These are phyloP conservation scores for Apamea anceps DNA, from an alignment of 2,888 invertebrate species.

Conservation along the genomic window DNA sequence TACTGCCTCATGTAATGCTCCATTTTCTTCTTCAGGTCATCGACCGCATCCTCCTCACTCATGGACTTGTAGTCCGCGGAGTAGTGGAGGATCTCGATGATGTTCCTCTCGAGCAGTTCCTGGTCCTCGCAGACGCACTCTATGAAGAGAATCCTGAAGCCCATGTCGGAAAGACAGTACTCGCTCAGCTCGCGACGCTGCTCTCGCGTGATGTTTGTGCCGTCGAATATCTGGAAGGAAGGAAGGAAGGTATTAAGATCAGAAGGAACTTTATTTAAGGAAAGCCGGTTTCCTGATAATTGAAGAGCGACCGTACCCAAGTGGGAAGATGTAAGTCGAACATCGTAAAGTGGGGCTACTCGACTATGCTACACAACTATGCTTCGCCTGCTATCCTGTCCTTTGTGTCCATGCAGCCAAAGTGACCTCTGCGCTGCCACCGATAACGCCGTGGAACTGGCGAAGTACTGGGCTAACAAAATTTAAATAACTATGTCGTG, in stretches of 20 bases:
- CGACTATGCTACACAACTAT: too few relatives aligned
- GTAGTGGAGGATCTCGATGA: constrained; percentile 94
- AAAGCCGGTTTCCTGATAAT: neutral
- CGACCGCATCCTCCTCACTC: constrained; percentile 94
- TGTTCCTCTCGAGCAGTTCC: constrained; percentile 85
- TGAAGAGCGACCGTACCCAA: neutral
- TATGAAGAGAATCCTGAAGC: constrained; percentile 96
- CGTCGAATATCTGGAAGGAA: constrained; percentile 95
- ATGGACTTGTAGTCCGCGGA: constrained; percentile 96
- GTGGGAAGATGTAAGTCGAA: too few relatives aligned
- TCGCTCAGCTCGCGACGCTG: constrained; percentile 94
- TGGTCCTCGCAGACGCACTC: constrained; percentile 97
- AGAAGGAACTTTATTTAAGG: neutral
- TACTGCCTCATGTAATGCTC: constrained; percentile 96
- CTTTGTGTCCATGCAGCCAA: too few relatives aligned
- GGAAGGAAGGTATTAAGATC: neutral
- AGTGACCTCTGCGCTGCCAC: too few relatives aligned
- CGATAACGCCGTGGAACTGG: too few relatives aligned
- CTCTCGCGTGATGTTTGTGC: constrained; percentile 96
- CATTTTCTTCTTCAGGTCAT: constrained; percentile 95
- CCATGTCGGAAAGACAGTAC: constrained; percentile 93
- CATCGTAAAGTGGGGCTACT: too few relatives aligned
- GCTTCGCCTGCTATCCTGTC: too few relatives aligned
- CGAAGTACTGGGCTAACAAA: too few relatives aligned
- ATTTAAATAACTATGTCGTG: too few relatives aligned